These are phyloP conservation scores for Saccostrea glomerata DNA, from an alignment of 1,140 invertebrate species.

Conservation along the genomic window DNA sequence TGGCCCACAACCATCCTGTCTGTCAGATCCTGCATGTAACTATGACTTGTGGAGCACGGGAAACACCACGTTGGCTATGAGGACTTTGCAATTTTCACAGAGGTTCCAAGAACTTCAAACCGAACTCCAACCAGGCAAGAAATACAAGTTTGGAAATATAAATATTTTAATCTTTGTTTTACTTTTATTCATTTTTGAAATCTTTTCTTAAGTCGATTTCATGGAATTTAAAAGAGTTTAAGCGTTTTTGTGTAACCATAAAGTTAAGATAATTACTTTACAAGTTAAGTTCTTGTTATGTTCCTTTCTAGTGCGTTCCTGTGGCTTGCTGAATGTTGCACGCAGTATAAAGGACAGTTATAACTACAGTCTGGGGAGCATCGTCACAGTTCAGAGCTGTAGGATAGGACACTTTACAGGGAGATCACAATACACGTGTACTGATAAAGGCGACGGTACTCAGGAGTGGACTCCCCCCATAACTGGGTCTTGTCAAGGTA, in stretches of 20 bases:
- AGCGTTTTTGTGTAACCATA: no score
- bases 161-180: no score
- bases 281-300: no score
- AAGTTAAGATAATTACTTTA: no score
- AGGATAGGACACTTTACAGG: conserved; percentile 46
- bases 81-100: conserved; percentile 13
- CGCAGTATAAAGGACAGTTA: conserved; percentile 52
- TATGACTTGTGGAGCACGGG: conserved; percentile 46
- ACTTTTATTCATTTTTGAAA: no score
- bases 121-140: conserved; percentile 35
- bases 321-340: conserved; percentile 62
- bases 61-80: background rate
- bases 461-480: conserved; percentile 54
- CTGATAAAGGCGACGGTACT: conserved; percentile 4
- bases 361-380: conserved; percentile 59
- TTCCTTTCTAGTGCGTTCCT: conserved; percentile 52
- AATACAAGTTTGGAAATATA: background rate
- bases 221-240: no score
- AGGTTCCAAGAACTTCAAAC: background rate
- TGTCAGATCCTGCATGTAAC: conserved; percentile 16
- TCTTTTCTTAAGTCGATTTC: no score
- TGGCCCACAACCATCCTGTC: background rate
- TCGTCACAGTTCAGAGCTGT: conserved; percentile 57
- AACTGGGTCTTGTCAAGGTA: conserved; percentile 53
- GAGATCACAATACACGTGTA: conserved; percentile 57